These are phyloP conservation scores for Sesia bembeciformis DNA, from an alignment of 2,888 invertebrate genomes.

Conservation along the genomic window DNA sequence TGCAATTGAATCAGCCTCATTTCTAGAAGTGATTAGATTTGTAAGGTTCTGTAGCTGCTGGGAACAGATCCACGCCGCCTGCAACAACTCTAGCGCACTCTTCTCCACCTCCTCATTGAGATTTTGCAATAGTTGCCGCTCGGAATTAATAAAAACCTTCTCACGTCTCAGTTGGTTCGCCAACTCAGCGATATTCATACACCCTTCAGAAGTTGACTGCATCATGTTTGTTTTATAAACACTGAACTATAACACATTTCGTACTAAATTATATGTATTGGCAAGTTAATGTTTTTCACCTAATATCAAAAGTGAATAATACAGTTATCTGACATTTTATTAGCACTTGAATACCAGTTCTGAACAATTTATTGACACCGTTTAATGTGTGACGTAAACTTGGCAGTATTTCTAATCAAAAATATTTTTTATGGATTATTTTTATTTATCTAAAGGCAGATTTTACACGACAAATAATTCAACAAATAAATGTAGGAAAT, in stretches of 20 bases:
- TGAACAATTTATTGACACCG: too few relatives aligned
- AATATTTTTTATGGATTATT: too few relatives aligned
- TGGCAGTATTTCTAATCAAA: too few relatives aligned
- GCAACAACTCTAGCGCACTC: slow-evolving; percentile 71
- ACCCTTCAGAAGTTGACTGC: slow-evolving; percentile 64
- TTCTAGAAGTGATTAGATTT: slow-evolving; percentile 81
- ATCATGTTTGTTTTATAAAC: slow-evolving; percentile 38
- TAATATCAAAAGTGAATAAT: slow-evolving; percentile 30
- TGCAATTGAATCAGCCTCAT: slow-evolving; percentile 83
- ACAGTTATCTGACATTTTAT: slow-evolving; percentile 22
- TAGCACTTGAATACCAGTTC: neutral
- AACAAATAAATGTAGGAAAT: too few relatives aligned
- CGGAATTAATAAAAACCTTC: slow-evolving; percentile 89
- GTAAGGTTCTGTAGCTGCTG: slow-evolving; percentile 89
- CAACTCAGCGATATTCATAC: slow-evolving; percentile 65
- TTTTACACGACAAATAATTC: too few relatives aligned
- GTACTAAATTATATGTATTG: slow-evolving; percentile 5
- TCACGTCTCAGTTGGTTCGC: slow-evolving; percentile 84
- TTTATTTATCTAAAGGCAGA: too few relatives aligned
- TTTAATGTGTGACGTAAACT: too few relatives aligned
- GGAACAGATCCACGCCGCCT: slow-evolving; percentile 90
- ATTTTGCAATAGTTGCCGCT: slow-evolving; percentile 85
- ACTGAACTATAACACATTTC: slow-evolving; percentile 25
- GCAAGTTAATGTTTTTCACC: slow-evolving; percentile 27
- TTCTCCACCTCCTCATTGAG: slow-evolving; percentile 82